A percentile compares a stretch with the other conserved stretches of the same genome.
phyloP scores from a whole-genome alignment of 2,888 invertebrate genomes.

The Gerris lacustris region DNA sequence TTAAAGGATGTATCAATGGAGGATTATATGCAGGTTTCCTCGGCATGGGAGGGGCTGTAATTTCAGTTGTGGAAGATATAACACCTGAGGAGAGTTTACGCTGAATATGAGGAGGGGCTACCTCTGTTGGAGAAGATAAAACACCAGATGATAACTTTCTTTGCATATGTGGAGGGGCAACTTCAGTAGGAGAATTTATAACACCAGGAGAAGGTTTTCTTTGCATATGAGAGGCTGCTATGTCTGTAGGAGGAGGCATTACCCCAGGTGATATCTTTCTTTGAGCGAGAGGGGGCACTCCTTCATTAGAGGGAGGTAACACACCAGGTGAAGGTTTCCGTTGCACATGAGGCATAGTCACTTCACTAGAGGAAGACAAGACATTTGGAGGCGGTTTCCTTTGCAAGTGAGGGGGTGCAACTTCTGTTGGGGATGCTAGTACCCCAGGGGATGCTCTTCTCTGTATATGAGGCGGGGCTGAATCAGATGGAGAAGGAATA shows the following conservation, averaged over 20 bases:
- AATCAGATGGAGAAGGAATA: neutral
- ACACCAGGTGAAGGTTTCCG: neutral
- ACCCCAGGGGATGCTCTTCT: neutral
- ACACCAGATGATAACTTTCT: neutral
- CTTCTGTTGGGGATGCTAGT: neutral
- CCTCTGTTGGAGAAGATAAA: neutral
- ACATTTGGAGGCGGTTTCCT: neutral
- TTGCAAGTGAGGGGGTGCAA: neutral
- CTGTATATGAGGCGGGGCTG: neutral
- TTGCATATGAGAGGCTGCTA: neutral
- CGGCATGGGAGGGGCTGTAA: neutral
- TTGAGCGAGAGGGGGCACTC: neutral
- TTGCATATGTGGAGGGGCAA: neutral
- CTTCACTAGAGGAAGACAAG: neutral
- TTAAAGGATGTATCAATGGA: neutral
- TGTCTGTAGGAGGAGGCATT: neutral
- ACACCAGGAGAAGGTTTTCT: neutral
- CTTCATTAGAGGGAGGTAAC: neutral
- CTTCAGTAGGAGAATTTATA: slow-evolving; percentile 1
- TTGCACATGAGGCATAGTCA: neutral
- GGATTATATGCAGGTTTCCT: neutral
- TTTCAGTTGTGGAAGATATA: neutral
- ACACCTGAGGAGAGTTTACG: neutral
- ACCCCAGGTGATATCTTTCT: neutral
- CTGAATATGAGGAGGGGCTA: neutral